Base-by-base conservation (phyloP, 2,888 invertebrate species). In the Chaetogeoica ovagalla region DNA sequence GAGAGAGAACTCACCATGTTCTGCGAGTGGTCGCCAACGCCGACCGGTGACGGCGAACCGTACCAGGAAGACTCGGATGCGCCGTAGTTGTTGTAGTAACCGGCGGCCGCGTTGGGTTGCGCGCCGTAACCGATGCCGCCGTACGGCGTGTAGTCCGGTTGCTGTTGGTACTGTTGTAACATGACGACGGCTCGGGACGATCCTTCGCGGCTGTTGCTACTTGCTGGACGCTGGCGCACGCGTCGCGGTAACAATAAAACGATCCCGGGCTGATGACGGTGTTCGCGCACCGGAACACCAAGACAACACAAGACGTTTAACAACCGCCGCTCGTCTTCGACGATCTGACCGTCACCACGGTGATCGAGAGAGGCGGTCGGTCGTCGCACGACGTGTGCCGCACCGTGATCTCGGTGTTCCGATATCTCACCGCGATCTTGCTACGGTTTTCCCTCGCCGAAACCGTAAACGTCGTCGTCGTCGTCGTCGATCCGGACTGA, bases 141-240 rank as follows among this genome's bases (percentile, higher is more conserved):
- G 63, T 79, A 79, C 23, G 79, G 70, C 19, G 75, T 70, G 39
- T 79, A 79, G 23, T 79, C 79, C 23, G 79, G 79, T 21, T 79
- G 79, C 57, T 79, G 79, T 37, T 79, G 79, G 39, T 79, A 79
- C 23, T 79, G 79, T 70, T 79, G 79, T n/a, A 79, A 62, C 79
- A 79, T 79, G 55, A 19, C 19, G 30, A 23, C 21, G 52, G 4
- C 17, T 60, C 21, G n/a, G 21, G 1, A 6, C 30, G 73, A 52
- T 37, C 39, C 65, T 7, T 17, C 55, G 55, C 8, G 39, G 39
- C 39, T 39, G 39, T 7, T 39, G 43, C 43, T 7, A 43, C 21
- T 11, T 62, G 13, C 17, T 4, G n/a, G n/a, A n/a, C n/a, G 11
- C 43, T 2, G 48, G 17, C 39, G 68, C 23, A 55, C 55, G 48